Evolutionary conservation across 2,888 invertebrate genomes (phyloP), one percentile per base, ranked within the genome.

Genomic region (Tetragonisca angustula): DNA sequence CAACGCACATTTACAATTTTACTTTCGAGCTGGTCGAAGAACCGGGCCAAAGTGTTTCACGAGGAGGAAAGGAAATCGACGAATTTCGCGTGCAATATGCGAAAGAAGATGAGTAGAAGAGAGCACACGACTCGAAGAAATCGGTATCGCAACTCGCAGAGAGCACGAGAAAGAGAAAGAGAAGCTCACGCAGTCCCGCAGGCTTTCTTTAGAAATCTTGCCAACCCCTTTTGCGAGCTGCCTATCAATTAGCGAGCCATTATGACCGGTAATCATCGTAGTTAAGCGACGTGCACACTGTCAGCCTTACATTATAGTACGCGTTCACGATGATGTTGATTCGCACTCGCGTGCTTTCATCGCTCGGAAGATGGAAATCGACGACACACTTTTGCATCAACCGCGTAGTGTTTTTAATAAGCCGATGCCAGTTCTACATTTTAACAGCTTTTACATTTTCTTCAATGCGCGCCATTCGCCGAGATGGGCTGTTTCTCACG

Each of bases 131-230:
- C 21, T 43, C 9, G 76, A 87, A 87, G 84, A 87, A 87, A 87
- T 84, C 73, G 68, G 49, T 70, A 75, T 64, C 72, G 84, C 84
- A 27, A 27, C 61, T 9, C 1, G 27, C 4, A 61, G 27, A 61
- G 4, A 27, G 56, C 24, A 19, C n/a, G 43, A 68, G 19, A 65
- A 81, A 87, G 84, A 86, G 83, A 86, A n/a, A 62, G 67, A 84
- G 61, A 67, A 69, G 67, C 70, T 32, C 56, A 52, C 27, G 32
- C 74, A 65, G 54, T 56, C 65, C 76, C 59, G 79, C 36, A 62
- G 82, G 87, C 90, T 89, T 89, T 89, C 88, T 89, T 86, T 87
- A 89, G 89, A 89, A 89, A 89, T 87, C 78, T 59, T 71, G 79
- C 62, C 76, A 78, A 65, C 70, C 76, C 73, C 61, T 81, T 82